Conservation (phyloP, 2,113 vertebrate species). For the Etia nguti region DNA sequence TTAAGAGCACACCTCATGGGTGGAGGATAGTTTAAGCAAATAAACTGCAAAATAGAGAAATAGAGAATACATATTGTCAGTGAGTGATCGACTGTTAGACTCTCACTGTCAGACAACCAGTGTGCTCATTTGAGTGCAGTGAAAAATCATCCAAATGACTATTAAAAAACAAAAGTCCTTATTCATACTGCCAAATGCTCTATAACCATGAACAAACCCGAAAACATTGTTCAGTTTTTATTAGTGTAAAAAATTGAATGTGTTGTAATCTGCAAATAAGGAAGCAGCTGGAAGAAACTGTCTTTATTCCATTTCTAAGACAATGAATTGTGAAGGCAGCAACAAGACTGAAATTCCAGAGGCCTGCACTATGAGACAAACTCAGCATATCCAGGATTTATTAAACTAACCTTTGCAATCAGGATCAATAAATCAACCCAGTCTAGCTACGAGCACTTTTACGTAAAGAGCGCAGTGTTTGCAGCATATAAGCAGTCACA, state of each 20-base stretch:
- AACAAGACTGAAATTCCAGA: background rate
- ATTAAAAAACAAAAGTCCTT: background rate
- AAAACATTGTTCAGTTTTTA: background rate
- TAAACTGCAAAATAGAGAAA: background rate
- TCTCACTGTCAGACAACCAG: background rate
- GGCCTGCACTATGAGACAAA: background rate
- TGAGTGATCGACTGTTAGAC: too few relatives aligned
- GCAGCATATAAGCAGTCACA: background rate
- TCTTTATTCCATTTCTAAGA: background rate
- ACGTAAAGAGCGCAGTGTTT: background rate
- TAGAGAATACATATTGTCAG: background rate
- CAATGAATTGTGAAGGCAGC: background rate
- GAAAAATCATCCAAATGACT: background rate
- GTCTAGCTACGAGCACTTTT: background rate
- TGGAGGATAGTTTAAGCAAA: background rate
- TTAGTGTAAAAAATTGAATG: background rate
- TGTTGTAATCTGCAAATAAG: background rate
- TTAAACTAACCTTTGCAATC: background rate
- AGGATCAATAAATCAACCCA: background rate
- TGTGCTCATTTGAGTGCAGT: background rate
- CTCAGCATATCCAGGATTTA: background rate
- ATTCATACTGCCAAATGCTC: background rate
- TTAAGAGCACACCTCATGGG: fast-evolving
- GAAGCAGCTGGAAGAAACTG: background rate
- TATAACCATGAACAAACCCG: background rate